Conservation (phyloP, 1,140 invertebrate species). For the Drosophila asahinai region DNA sequence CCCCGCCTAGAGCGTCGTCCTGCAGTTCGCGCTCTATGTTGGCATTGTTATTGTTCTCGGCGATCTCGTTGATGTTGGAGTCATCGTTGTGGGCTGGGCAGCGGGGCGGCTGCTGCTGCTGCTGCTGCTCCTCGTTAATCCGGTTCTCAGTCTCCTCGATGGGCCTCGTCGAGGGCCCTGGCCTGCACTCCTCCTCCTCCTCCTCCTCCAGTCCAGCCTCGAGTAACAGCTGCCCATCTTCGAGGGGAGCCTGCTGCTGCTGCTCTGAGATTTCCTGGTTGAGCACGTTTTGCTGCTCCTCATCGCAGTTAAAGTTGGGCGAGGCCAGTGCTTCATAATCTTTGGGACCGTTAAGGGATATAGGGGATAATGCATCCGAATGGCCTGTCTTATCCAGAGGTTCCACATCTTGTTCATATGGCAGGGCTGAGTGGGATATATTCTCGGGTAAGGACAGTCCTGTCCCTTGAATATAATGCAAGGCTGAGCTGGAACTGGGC, state of each 20-base stretch:
- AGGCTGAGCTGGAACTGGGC: slow-evolving; percentile 4
- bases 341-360: slow-evolving; percentile 48
- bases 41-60: slow-evolving; percentile 83
- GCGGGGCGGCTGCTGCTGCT: slow-evolving; percentile 52
- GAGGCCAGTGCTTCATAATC: slow-evolving; percentile 50
- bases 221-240: neutral
- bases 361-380: neutral
- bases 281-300: slow-evolving; percentile 75
- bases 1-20: slow-evolving; percentile 64
- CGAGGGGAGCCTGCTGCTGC: slow-evolving; percentile 7
- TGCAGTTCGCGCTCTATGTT: slow-evolving; percentile 82
- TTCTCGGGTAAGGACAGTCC: neutral
- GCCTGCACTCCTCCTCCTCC: slow-evolving; percentile 3
- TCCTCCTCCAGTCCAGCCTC: neutral
- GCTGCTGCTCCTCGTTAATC: slow-evolving; percentile 70
- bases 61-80: slow-evolving; percentile 83
- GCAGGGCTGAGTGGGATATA: neutral
- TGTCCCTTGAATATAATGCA: too few species aligned
- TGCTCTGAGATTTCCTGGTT: slow-evolving; percentile 69
- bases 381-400: neutral
- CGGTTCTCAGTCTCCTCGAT: slow-evolving; percentile 79
- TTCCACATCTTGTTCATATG: neutral
- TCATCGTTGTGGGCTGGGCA: slow-evolving; percentile 49
- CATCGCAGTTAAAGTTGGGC: slow-evolving; percentile 45
- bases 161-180: slow-evolving; percentile 19